Base-by-base conservation (phyloP, 2,888 invertebrate species). In the Cephus rjabovi region DNA sequence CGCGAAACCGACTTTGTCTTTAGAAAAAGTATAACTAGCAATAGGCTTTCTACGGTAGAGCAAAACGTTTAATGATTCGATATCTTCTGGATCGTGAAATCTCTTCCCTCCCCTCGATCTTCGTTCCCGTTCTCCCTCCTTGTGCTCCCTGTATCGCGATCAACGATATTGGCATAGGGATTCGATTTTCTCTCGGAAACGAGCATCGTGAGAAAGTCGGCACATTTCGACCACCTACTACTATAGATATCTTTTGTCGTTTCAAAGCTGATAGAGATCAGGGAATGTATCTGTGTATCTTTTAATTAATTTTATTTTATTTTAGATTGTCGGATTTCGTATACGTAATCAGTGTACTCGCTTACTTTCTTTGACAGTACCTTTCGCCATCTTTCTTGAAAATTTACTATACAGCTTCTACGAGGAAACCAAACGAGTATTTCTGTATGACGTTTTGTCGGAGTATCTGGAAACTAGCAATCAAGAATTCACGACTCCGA, bases 21-120 rank as follows among this genome's bases (percentile, higher is more conserved):
- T 73, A 79, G 82, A 81, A 79, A 79, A 77, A 77, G 78, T 82
- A 74, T 83, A 84, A 79, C 83, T 78, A 69, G 69, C n/a, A 37
- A 34, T 34, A 37, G 33, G 70, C n/a, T 75, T 40, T 37, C 70
- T 31, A 56, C 23, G 23, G 2, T 56, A 23, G 56, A 56, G 56
- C 56, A 15, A 56, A 56, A 56, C 56, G 0, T 56, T 23, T 56
- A 56, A 56, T 56, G 56, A 6, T 56, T 56, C 56, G 56, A 56
- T 56, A 56, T 56, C 56, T 56, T 23, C 56, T 56, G 23, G 56
- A 56, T 56, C 56, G 56, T 56, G 56, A 56, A 56, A 56, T 56
- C 23, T 6, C 76, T 30, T 76, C 76, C 35, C 31, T 15, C 35
- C 15, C 34, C 70, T 69, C 75, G 33, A 70, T n/a, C 69, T 75